Percentiles rank a stretch among this genome's conserved stretches.
Evolutionary conservation across 2,888 invertebrate genomes (phyloP).

Genomic region (Erpobdella octoculata): DNA sequence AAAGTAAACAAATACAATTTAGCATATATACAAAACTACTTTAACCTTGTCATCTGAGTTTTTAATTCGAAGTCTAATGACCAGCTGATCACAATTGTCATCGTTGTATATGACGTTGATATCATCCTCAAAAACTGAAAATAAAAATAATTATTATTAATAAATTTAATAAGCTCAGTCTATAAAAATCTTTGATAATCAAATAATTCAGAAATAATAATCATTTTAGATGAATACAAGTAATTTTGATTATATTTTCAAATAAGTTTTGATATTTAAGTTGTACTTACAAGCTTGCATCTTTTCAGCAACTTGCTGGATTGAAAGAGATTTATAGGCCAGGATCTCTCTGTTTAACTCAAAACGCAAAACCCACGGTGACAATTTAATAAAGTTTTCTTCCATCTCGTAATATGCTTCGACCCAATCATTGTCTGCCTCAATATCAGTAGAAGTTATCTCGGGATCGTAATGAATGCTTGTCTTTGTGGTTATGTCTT

Average conservation of each 20-base stretch:
- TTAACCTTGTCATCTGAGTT: constrained; percentile 76
- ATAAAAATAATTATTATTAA: no score
- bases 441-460: no score
- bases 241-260: not conserved
- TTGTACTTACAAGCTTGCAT: constrained; percentile 66
- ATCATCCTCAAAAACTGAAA: constrained; percentile 92
- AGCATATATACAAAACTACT: constrained; percentile 39
- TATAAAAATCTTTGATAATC: no score
- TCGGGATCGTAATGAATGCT: no score
- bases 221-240: not conserved
- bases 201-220: not conserved
- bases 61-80: constrained; percentile 93
- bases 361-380: constrained; percentile 93
- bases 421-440: no score
- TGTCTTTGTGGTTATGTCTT: no score
- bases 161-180: no score
- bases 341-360: constrained; percentile 95
- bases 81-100: constrained; percentile 96
- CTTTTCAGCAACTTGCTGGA: constrained; percentile 99
- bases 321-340: constrained; percentile 97
- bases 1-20: not conserved
- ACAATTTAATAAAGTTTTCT: constrained; percentile 87
- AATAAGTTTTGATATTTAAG: not conserved
- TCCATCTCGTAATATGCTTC: constrained; percentile 99
- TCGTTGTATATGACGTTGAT: constrained; percentile 99